Conservation (phyloP, 2,797 vertebrate genomes). For the Gorsachius magnificus region DNA sequence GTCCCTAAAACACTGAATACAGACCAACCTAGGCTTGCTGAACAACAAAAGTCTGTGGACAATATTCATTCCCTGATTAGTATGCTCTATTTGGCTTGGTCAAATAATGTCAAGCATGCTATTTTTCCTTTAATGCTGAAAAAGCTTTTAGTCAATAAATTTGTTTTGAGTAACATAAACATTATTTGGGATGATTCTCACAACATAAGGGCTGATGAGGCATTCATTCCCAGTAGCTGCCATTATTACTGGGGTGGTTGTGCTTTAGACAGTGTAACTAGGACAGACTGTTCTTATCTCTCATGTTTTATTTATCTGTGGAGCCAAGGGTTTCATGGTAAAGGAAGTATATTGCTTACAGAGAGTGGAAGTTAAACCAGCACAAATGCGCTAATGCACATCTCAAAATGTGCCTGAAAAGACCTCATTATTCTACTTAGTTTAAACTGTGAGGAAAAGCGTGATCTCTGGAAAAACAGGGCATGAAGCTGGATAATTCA, state of each 20-base stretch:
- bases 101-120: not conserved
- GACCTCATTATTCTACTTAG: not conserved
- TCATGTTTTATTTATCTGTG: slow-evolving; percentile 4
- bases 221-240: not conserved
- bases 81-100: slow-evolving; percentile 23
- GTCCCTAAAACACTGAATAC: slow-evolving; percentile 22
- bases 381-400: not conserved
- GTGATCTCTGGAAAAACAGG: not conserved
- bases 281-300: not conserved
- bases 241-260: not conserved
- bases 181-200: not conserved
- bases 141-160: slow-evolving; percentile 32
- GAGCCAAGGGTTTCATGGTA: not conserved
- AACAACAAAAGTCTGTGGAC: not conserved
- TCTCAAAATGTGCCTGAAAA: not conserved
- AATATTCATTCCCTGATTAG: slow-evolving; percentile 30
- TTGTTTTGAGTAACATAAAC: not conserved
- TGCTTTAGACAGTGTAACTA: not conserved
- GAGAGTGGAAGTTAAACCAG: not conserved
- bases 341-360: not conserved
- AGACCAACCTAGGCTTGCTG: not conserved
- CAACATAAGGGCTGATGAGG: not conserved
- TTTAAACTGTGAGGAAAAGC: not conserved
- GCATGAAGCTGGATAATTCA: not conserved
- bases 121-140: slow-evolving; percentile 13